Evolutionary conservation across 2,888 invertebrate species (phyloP).

Genomic region (Epinotia bilunana): DNA sequence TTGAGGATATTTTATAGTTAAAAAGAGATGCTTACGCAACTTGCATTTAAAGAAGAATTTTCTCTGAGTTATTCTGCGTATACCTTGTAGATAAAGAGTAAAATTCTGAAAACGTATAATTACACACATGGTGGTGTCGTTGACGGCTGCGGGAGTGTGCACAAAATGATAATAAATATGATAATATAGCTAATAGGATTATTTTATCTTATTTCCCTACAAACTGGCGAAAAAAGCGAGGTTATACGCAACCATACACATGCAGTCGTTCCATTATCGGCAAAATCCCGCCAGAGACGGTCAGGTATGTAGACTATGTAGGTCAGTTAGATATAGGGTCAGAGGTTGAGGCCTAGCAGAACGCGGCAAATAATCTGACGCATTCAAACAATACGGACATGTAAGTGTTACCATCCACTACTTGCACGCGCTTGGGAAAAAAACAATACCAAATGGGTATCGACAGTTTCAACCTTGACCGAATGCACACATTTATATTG

Average conservation of each 20-base stretch:
- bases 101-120: too few species aligned
- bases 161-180: too few species aligned
- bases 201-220: too few species aligned
- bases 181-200: too few species aligned
- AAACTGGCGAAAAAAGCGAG: too few species aligned
- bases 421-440: neutral
- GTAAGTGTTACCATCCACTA: neutral
- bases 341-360: neutral
- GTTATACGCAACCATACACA: neutral
- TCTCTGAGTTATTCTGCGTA: too few species aligned
- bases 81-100: too few species aligned
- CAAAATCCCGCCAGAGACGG: slow-evolving; percentile 1
- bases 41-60: too few species aligned
- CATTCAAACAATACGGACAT: neutral
- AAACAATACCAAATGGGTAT: neutral
- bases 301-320: slow-evolving; percentile 19
- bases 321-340: slow-evolving; percentile 30
- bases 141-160: too few species aligned
- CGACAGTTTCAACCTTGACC: neutral
- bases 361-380: neutral
- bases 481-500: neutral
- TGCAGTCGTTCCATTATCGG: neutral
- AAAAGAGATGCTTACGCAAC: too few species aligned
- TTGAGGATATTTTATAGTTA: too few species aligned
- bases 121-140: too few species aligned